These are phyloP conservation scores for Drosophila subquinaria DNA, from an alignment of 2,888 invertebrate species.

Conservation along the genomic window DNA sequence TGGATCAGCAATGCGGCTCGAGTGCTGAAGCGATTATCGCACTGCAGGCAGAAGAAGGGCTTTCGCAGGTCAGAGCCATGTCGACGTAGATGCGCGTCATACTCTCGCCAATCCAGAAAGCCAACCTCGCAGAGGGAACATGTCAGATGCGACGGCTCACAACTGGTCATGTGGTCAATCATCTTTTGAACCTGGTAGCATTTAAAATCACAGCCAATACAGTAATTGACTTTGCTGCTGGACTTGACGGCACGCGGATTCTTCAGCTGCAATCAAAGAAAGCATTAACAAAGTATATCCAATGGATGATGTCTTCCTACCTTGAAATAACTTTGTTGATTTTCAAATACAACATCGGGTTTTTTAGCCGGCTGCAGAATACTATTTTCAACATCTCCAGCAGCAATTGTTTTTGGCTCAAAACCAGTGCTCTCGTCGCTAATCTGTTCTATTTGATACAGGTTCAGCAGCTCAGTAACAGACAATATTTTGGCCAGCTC, in stretches of 20 bases:
- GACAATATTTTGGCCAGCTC: constrained; percentile 82
- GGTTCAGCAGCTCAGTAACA: constrained; percentile 80
- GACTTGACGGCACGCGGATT: constrained; percentile 76
- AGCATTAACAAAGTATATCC: neutral
- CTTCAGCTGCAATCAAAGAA: constrained; percentile 60
- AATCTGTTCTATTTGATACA: constrained; percentile 72
- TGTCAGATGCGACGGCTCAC: constrained; percentile 80
- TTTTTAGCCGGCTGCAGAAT: constrained; percentile 38
- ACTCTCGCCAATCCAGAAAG: constrained; percentile 82
- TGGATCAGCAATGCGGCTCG: constrained; percentile 86
- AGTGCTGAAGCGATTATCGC: constrained; percentile 86
- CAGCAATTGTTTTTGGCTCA: constrained; percentile 14
- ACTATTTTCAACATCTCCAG: constrained; percentile 49
- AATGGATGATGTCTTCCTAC: constrained; percentile 37
- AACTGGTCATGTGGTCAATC: constrained; percentile 82
- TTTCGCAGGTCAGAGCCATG: constrained; percentile 85
- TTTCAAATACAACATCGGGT: constrained; percentile 77
- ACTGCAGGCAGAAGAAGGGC: constrained; percentile 87
- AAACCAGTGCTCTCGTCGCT: constrained; percentile 19
- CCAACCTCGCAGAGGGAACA: constrained; percentile 84
- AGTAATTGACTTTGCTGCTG: constrained; percentile 85
- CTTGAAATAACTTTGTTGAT: constrained; percentile 83
- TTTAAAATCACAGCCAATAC: constrained; percentile 85
- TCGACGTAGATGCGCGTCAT: constrained; percentile 84
- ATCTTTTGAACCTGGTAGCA: constrained; percentile 85